Evolutionary conservation across 2,888 invertebrate genomes (phyloP).

Genomic region (Drosophila helvetica): DNA sequence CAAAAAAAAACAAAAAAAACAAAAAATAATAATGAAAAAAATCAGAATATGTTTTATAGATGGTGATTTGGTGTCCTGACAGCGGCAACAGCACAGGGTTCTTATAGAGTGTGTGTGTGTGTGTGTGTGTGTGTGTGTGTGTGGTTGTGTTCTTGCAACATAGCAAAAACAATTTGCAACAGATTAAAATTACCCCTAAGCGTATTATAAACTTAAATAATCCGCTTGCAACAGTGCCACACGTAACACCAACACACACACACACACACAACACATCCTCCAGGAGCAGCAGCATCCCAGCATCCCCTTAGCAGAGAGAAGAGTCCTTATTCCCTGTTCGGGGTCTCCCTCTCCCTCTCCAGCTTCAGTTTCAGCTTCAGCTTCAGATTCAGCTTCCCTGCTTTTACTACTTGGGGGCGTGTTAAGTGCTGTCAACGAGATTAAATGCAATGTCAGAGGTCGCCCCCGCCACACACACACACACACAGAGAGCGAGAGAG

Average conservation of each 20-base stretch:
- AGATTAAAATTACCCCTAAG: conserved; percentile 83
- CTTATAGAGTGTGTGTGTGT: background rate
- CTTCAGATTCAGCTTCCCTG: conserved; percentile 19
- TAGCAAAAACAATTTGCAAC: conserved; percentile 82
- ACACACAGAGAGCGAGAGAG: background rate
- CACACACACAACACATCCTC: background rate
- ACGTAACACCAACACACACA: background rate
- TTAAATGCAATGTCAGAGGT: conserved; percentile 81
- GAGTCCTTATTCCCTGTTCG: conserved; percentile 46
- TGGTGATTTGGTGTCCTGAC: conserved; percentile 49
- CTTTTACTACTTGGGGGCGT: conserved; percentile 71
- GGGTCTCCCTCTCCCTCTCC: conserved; percentile 6
- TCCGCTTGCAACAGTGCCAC: conserved; percentile 55
- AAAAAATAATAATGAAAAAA: background rate
- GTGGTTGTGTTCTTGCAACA: conserved; percentile 9
- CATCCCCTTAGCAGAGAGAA: conserved; percentile 10
- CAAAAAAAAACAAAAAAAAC: conserved; percentile 19
- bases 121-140: background rate
- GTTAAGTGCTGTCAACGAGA: conserved; percentile 80
- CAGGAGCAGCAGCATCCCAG: conserved; percentile 2
- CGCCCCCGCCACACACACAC: conserved; percentile 47
- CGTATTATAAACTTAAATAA: conserved; percentile 81
- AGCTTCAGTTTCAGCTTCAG: background rate
- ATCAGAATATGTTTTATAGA: conserved; percentile 43
- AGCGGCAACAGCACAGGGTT: background rate